Evolutionary conservation across 2,797 vertebrate species (phyloP), one percentile per base, ranked within the genome.

Genomic region (Acipenser ruthenus): DNA sequence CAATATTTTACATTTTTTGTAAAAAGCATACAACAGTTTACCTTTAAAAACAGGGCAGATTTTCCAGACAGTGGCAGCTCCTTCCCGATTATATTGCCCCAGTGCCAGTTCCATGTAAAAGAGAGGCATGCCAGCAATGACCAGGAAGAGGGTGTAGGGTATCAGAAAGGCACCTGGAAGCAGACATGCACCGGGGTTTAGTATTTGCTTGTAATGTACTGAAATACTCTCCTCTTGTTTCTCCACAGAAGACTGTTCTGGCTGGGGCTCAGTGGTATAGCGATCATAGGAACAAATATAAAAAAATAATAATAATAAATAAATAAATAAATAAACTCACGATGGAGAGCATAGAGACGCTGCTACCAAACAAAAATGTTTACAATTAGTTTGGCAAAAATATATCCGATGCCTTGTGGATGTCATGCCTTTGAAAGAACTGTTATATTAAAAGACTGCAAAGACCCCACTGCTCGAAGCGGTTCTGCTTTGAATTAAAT

Each of bases 21-120:
- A 18, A 18, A 18, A 18, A 4, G 37, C 37, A 37, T 37, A 37
- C 37, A 37, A 37, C 37, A 61, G 49, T 80, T 84, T 84, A 97
- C 97, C 97, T 97, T 99, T 99, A 88, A 99, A 99, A 73, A 94
- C 71, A 0, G 97, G 97, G 61, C 97, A 99, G 78, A 99, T 99
- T 84, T 97, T 99, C 97, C 97, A 98, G 63, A 99, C 93, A 0
- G 95, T 99, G 67, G 95, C 97, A 64, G 97, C 97, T n/a, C 97
- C 97, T 82, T 99, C 90, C 78, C 97, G 86, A 83, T 99, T 99
- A 79, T 93, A 99, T 75, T 99, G 97, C 74, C 97, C 97, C 81
- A 99, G 83, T 53, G 97, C 97, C 72, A 99, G 86, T 80, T 99
- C 97, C 97, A 99, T 99, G 79, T 99, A 99, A 85, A 99, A 99